These are phyloP conservation scores for Strigamia crassipes DNA, from an alignment of 2,888 invertebrate species.

Conservation along the genomic window DNA sequence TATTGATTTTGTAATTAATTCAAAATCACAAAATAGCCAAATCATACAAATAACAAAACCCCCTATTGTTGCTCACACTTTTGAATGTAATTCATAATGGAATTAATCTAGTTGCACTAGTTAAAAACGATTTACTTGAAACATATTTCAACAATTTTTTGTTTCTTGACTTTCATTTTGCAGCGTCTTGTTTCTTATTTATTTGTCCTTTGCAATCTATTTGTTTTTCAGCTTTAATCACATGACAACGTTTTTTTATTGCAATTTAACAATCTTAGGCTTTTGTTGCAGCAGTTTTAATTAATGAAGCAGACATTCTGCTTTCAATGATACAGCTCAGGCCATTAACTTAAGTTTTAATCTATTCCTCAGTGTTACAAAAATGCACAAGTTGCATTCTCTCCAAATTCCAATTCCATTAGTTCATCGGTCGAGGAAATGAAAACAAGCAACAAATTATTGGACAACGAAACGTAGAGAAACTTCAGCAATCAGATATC, in stretches of 20 bases:
- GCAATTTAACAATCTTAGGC: neutral
- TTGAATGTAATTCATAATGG: too few relatives aligned
- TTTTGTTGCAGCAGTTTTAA: conserved; percentile 3
- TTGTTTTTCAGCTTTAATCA: neutral
- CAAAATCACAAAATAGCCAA: too few relatives aligned
- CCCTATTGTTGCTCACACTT: too few relatives aligned
- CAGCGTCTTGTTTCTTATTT: neutral
- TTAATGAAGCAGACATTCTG: conserved; percentile 3
- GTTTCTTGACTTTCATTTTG: too few relatives aligned
- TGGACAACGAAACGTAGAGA: neutral
- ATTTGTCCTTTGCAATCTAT: neutral
- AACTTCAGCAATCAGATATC: conserved; percentile 4
- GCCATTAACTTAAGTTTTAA: conserved; percentile 1
- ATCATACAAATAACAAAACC: too few relatives aligned
- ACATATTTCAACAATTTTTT: too few relatives aligned
- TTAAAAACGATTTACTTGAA: too few relatives aligned
- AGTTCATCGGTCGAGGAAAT: conserved; percentile 4
- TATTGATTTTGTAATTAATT: too few relatives aligned
- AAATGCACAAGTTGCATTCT: conserved; percentile 10
- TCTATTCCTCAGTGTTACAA: neutral
- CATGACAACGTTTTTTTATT: neutral
- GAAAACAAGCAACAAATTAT: conserved; percentile 10
- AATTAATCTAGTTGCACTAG: too few relatives aligned
- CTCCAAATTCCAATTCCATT: conserved; percentile 10
- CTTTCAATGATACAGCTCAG: neutral